Conservation (phyloP, 2,113 vertebrate species). For the Phodopus roborovskii region DNA sequence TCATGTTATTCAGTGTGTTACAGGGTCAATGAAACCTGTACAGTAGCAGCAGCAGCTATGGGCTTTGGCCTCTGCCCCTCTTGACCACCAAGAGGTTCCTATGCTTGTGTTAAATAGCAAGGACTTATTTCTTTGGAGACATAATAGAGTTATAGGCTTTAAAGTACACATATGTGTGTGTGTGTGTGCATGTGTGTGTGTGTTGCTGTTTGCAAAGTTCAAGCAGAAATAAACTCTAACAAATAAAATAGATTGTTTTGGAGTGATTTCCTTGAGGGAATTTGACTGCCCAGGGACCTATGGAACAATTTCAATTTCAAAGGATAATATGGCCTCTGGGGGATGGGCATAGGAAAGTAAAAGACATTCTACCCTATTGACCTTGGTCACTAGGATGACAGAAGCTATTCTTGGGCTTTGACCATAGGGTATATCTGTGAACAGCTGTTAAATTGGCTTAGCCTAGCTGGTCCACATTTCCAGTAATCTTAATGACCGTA, state of each 20-base stretch:
- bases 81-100: background rate
- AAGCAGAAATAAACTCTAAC: slow-evolving; percentile 38
- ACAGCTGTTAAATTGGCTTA: slow-evolving; percentile 46
- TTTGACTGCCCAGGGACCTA: background rate
- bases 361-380: slow-evolving; percentile 51
- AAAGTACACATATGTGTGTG: background rate
- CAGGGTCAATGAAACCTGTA: background rate
- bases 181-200: background rate
- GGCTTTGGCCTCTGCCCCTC: background rate
- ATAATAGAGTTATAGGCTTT: background rate
- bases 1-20: slow-evolving; percentile 42
- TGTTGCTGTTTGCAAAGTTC: background rate
- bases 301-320: background rate
- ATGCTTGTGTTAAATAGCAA: background rate
- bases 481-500: background rate
- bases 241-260: slow-evolving; percentile 19
- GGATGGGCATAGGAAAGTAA: background rate
- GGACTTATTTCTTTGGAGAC: background rate
- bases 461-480: slow-evolving; percentile 2
- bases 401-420: slow-evolving; percentile 47
- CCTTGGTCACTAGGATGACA: slow-evolving; percentile 1
- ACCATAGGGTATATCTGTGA: slow-evolving; percentile 26
- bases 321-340: background rate
- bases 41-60: background rate
- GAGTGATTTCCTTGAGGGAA: background rate